A percentile compares a stretch with the other conserved stretches of the same genome.
Evolutionary conservation across 2,797 vertebrate species (phyloP).

Genomic region (Halcyon badia): DNA sequence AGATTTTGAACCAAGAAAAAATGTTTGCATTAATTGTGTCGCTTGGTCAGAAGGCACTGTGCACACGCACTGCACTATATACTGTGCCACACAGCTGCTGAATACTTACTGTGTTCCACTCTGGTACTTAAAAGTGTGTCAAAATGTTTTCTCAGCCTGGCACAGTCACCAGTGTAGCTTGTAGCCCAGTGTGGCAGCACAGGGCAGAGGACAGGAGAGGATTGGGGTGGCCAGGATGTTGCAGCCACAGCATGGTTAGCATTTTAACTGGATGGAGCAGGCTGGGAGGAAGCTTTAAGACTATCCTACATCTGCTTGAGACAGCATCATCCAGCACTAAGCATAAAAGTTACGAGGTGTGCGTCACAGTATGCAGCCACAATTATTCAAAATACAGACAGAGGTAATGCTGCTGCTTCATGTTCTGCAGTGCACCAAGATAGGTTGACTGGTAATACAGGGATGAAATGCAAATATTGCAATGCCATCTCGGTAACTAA

Average conservation of each 20-base stretch:
- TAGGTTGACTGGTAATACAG: not conserved
- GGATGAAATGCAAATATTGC: not conserved
- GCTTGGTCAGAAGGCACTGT: not conserved
- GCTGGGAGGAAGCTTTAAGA: not conserved
- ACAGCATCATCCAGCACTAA: not conserved
- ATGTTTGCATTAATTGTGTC: not conserved
- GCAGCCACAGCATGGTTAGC: not conserved
- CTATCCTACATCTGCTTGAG: not conserved
- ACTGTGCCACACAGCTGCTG: not conserved
- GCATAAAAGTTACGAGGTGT: not conserved
- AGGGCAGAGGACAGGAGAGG: not conserved
- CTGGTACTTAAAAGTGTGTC: not conserved
- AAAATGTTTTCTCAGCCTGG: not conserved
- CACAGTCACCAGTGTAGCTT: not conserved
- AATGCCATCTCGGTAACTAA: not conserved
- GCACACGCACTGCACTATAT: not conserved
- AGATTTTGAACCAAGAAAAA: not conserved
- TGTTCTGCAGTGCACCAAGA: accelerated
- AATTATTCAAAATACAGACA: not conserved
- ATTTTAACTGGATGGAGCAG: not conserved
- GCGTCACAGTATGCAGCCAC: not conserved
- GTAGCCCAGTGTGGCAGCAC: not conserved
- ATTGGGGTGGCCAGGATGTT: not conserved
- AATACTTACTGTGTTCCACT: not conserved
- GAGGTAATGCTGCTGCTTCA: not conserved